Evolutionary conservation across 2,888 invertebrate species (phyloP), one percentile per base, ranked within the genome.

Genomic region (Sinhomidia bicolor): DNA sequence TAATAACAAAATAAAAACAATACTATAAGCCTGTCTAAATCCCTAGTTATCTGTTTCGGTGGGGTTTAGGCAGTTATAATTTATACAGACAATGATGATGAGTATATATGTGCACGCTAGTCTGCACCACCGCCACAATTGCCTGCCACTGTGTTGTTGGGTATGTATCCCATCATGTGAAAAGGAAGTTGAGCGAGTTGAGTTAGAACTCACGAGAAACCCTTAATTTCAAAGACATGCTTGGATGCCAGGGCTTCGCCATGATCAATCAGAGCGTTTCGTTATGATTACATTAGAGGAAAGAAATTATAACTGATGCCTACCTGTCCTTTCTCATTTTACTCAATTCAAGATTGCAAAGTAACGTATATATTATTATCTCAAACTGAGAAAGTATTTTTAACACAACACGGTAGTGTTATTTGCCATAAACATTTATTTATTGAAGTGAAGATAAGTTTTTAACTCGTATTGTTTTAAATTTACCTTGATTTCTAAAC

Each of bases 221-320:
- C 65, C 78, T 41, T 36, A 60, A 76, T 78, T 85, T 80, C 41
- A 32, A 80, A 74, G 80, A 57, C 79, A 86, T 86, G 85, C 80
- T 79, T 80, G 62, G 85, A 86, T 80, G 80, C 62, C 51, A 79
- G 60, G 78, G 17, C 78, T 85, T 32, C 29, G 71, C 80, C 36
- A 29, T 81, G 47, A 87, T 87, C 87, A 87, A 87, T 87, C 81
- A 87, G 87, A 87, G 87, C 87, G 87, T 87, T 87, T 74, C 87
- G 60, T 54, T 57, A 57, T 54, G 36, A 74, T 47, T 74, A 17
- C 74, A 44, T 68, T 74, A 47, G 74, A 26, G 47, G 74, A 26
- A 29, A 10, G 36, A 36, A 20, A n/a, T 74, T n/a, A 44, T 26
- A 74, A 74, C 32, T 47, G 26, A 74, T 74, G 47, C 47, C 65